A percentile compares a stretch with the other conserved stretches of the same genome.
Conservation (phyloP, 2,888 invertebrate species). For the Mystacides longicornis region DNA sequence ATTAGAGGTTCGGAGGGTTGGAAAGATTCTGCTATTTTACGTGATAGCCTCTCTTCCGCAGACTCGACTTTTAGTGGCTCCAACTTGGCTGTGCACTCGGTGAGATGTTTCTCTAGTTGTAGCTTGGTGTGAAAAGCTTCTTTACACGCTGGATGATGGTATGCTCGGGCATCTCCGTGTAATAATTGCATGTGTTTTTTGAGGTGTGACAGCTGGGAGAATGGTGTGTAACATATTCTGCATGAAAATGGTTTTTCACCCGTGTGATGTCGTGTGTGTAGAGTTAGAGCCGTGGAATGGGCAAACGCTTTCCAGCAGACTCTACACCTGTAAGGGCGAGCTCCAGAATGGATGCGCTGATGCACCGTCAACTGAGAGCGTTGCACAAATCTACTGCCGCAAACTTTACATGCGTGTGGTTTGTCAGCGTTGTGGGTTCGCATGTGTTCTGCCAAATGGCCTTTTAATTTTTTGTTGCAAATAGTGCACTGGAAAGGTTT, state of each 20-base stretch:
- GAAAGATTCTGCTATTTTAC: slow-evolving; percentile 35
- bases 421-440: slow-evolving; percentile 69
- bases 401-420: slow-evolving; percentile 70
- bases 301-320: slow-evolving; percentile 75
- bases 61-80: slow-evolving; percentile 28
- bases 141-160: slow-evolving; percentile 66
- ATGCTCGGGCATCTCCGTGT: slow-evolving; percentile 71
- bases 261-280: slow-evolving; percentile 76
- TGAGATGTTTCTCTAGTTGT: slow-evolving; percentile 60
- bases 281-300: slow-evolving; percentile 76
- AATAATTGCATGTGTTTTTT: slow-evolving; percentile 84
- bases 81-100: slow-evolving; percentile 36
- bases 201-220: slow-evolving; percentile 78
- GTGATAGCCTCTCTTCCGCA: slow-evolving; percentile 33
- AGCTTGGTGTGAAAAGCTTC: slow-evolving; percentile 70
- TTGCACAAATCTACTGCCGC: slow-evolving; percentile 74
- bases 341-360: slow-evolving; percentile 76
- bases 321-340: slow-evolving; percentile 72
- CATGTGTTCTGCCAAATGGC: slow-evolving; percentile 77
- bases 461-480: slow-evolving; percentile 73
- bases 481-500: slow-evolving; percentile 72
- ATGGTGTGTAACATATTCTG: slow-evolving; percentile 62
- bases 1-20: slow-evolving; percentile 46
- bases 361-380: slow-evolving; percentile 80
- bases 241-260: slow-evolving; percentile 79